Base-by-base conservation (phyloP, 2,888 invertebrate genomes). In the Lottia gigantea region DNA sequence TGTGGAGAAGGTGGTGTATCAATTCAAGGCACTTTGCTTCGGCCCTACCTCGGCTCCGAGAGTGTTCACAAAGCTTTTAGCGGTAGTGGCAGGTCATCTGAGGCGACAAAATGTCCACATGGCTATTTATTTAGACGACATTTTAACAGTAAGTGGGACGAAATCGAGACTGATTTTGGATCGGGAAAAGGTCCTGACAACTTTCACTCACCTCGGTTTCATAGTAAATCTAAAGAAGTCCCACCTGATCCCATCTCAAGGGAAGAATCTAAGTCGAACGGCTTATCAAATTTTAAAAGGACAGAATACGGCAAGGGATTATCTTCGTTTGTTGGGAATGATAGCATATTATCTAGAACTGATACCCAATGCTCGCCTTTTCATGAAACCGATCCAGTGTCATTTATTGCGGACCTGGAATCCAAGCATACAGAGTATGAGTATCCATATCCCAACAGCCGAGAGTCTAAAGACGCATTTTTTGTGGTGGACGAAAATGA, bases 171-270 rank as follows among this genome's bases (percentile, higher is more conserved):
- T 75, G 15, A 19, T 74, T 8, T 11, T 66, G 65, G 67, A 74
- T 71, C 69, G 64, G 63, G 45, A 65, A 16, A 49, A 16, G 62
- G 40, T 45, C 8, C n/a, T 73, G n/a, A 63, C 64, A 68, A 67
- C 74, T 23, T 63, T 76, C 14, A 14, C 55, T 46, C 46, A 26
- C 25, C 69, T 77, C 49, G 75, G 74, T 46, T 74, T 73, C 64
- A 71, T 77, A 15, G 70, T 75, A 46, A 74, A 75, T 65, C 6
- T 46, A 67, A 64, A 73, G 62, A 76, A 75, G 45, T 75, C 74
- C 11, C 31, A 40, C 19, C 55, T 76, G 64, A 47, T 64, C n/a
- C 76, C 74, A 40, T 62, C 25, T 62, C 73, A 73, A 49, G 16
- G 70, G 31, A 26, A 31, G 12, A 70, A 8, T 61, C 47, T 63